Base-by-base conservation (phyloP, 2,113 vertebrate genomes). In the Procavia capensis region DNA sequence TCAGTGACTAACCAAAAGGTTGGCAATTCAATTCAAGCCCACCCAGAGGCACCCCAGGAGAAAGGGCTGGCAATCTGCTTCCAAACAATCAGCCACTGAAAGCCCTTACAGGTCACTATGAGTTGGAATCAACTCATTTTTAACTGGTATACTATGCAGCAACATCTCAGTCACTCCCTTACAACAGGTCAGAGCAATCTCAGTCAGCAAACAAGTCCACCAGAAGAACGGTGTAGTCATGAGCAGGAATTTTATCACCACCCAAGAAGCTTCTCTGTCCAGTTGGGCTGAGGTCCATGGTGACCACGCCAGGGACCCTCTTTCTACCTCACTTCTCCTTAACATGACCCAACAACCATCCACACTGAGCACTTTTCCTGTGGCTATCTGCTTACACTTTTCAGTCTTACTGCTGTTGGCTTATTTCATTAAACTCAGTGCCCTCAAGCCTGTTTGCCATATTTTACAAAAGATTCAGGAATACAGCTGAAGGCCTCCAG, bases 221-320 rank as follows among this genome's bases (percentile, higher is more conserved):
- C 34, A 2, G 20, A 3, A 3, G n/a, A 54, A 27, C 9, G 20
- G 9, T 25, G 39, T 4, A 3, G 17, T 50, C 4, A 0, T 5
- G 47, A 79, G 31, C 20, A n/a, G 5, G 22, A 64, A 19, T 54
- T 39, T 63, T 13, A 24, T 39, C 64, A 57, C 43, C 64, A 57
- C 43, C 9, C 20, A 8, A 81, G 85, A 76, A 66, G 5, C 13
- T 43, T 79, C 24, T 64, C 45, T 29, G 75, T 43, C 61, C 36
- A 36, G 16, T n/a, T 57, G n/a, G 3, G 8, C 14, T 36, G 24
- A 43, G 13, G 27, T 0, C 2, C 34, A 9, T 4, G 39, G 50
- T 59, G 6, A 11, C 16, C 13, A 3, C 41, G 74, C 25, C 34
- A 36, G 0, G 0, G 81, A 27, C 4, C 2, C n/a, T 6, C 29